Conservation (phyloP, 2,113 vertebrate genomes). For the Theristicus caerulescens region DNA sequence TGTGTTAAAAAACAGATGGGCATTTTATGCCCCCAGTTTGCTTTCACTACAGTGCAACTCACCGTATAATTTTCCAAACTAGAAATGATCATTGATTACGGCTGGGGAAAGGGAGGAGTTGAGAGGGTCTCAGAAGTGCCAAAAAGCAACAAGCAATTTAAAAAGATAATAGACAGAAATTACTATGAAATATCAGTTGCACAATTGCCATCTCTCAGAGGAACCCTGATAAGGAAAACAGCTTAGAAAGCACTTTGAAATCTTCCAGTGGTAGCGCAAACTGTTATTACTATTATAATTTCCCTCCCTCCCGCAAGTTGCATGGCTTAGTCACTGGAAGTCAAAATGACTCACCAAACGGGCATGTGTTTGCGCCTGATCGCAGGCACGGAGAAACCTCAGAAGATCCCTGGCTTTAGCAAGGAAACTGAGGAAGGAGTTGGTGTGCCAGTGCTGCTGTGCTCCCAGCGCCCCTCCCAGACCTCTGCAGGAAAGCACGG, state of each 20-base stretch:
- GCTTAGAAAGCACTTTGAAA: not conserved
- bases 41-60: not conserved
- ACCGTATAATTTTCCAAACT: not conserved
- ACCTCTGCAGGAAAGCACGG: not conserved
- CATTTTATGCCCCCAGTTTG: not conserved
- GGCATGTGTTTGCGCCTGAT: not conserved
- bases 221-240: conserved; percentile 18
- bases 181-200: not conserved
- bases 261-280: not conserved
- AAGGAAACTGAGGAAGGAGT: not conserved
- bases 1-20: not conserved
- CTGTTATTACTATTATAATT: conserved; percentile 30
- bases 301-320: not conserved
- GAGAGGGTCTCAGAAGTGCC: not conserved
- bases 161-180: not conserved
- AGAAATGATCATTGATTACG: not conserved
- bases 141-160: not conserved
- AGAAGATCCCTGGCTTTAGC: not conserved
- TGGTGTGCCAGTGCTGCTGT: not conserved
- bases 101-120: not conserved
- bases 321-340: not conserved
- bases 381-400: not conserved
- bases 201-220: not conserved
- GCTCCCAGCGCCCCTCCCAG: not conserved
- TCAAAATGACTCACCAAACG: not conserved